A percentile compares a stretch with the other conserved stretches of the same genome.
phyloP scores from a whole-genome alignment of 2,888 invertebrate genomes.

The Axea sp. region DNA sequence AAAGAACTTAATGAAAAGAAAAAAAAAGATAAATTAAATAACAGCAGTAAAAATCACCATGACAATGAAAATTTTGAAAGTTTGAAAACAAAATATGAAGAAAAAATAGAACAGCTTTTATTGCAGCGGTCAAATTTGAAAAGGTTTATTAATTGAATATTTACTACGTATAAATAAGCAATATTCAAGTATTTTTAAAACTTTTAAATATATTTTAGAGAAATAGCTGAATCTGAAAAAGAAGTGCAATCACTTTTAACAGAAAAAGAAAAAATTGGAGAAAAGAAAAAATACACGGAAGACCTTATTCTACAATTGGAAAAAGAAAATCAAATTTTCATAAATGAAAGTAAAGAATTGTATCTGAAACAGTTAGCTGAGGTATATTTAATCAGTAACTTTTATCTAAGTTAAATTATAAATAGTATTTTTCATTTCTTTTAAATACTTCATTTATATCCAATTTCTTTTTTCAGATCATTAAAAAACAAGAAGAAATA shows the following conservation, averaged over 20 bases:
- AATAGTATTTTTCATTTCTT: too few species aligned
- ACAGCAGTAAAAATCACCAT: constrained; percentile 3
- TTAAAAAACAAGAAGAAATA: not conserved
- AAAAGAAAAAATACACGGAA: not conserved
- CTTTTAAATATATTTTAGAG: not conserved
- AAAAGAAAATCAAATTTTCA: not conserved
- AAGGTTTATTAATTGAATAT: constrained; percentile 1
- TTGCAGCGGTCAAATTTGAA: not conserved
- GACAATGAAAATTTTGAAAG: not conserved
- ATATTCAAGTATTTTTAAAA: too few species aligned
- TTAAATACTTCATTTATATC: not conserved
- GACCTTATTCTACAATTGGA: not conserved
- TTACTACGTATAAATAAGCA: too few species aligned
- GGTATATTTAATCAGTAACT: not conserved
- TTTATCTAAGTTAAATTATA: not conserved
- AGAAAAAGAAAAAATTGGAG: not conserved
- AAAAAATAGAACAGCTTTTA: constrained; percentile 3
- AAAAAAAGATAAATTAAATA: not conserved
- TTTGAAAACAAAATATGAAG: not conserved
- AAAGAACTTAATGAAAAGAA: not conserved
- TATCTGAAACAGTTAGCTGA: not conserved
- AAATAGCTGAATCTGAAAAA: not conserved
- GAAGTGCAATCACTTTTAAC: not conserved
- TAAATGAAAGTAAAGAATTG: not conserved
- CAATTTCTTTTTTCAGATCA: not conserved